Evolutionary conservation across 2,888 invertebrate species (phyloP), one percentile per base, ranked within the genome.

Genomic region (Cyaniris semiargus): DNA sequence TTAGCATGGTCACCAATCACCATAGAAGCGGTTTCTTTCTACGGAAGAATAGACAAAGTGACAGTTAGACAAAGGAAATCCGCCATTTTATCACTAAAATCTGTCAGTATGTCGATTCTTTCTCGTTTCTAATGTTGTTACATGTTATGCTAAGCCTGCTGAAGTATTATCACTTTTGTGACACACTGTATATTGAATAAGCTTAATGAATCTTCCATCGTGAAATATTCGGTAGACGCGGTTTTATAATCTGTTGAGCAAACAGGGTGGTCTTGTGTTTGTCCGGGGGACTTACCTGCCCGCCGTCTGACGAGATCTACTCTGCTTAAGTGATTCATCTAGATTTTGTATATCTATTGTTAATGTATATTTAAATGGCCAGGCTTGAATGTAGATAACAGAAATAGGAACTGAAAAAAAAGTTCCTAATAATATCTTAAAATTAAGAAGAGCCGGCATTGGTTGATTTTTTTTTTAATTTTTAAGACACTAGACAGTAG

Each of bases 191-290:
- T 27, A 6, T 6, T 34, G n/a, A n/a, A n/a, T n/a, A 66, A 27
- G 53, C 27, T 66, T 66, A 27, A 66, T 31, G 66, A 31, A 66
- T 27, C 27, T 66, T 60, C 60, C 60, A 60, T 21, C 27, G 27
- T 31, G 15, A 31, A 66, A 27, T 66, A 66, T 66, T 66, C 66
- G 66, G 66, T 66, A 71, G 71, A 71, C 21, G 31, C 18, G 44
- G 72, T 72, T 72, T 72, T 27, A 76, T 76, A 79, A 80, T 79
- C 77, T 77, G 60, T 74, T 78, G 75, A 38, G 75, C 78, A 78
- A 79, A 79, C 79, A 78, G 34, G 76, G 75, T 34, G 75, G 76
- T 80, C 79, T 79, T 80, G 70, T 77, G 78, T 77, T 79, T 76
- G 80, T 75, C 76, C 78, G 71, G 70, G 66, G 70, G 76, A 76